phyloP scores from a whole-genome alignment of 2,797 vertebrate genomes.

The Uromys caudimaculatus region DNA sequence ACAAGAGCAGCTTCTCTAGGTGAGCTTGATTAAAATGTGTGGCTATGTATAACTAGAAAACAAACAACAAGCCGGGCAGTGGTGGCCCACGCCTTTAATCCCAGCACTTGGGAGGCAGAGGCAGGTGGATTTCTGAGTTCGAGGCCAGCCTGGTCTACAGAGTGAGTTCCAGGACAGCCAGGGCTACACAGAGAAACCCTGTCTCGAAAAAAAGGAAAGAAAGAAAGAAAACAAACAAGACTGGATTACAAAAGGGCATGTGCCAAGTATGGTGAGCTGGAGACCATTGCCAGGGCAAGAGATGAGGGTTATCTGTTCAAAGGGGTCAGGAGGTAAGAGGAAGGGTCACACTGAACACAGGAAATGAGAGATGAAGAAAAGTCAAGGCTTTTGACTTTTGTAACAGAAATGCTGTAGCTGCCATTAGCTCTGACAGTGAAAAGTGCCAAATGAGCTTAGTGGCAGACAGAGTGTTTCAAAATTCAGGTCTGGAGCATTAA shows the following conservation, averaged over 20 bases:
- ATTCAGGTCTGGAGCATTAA: not conserved
- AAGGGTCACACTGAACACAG: not conserved
- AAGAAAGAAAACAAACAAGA: too few relatives aligned
- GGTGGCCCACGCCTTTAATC: too few relatives aligned
- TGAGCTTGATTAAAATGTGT: not conserved
- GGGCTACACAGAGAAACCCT: too few relatives aligned
- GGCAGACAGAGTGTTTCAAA: not conserved
- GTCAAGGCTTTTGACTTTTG: not conserved
- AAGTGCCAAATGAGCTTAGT: not conserved
- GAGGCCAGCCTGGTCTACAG: too few relatives aligned
- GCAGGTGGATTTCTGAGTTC: too few relatives aligned
- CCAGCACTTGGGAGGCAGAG: too few relatives aligned
- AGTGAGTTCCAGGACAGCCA: too few relatives aligned
- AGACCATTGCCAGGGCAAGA: not conserved
- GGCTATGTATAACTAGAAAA: not conserved
- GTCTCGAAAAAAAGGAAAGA: too few relatives aligned
- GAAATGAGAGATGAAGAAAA: not conserved
- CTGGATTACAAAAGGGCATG: not conserved
- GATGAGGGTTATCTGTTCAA: not conserved
- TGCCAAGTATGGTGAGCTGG: not conserved
- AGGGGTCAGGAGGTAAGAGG: not conserved
- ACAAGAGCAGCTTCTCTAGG: not conserved
- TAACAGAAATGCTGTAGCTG: not conserved
- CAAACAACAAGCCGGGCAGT: too few relatives aligned
- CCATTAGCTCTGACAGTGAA: not conserved